These are phyloP conservation scores for Julus scanicus DNA, from an alignment of 2,888 invertebrate genomes.

Conservation along the genomic window DNA sequence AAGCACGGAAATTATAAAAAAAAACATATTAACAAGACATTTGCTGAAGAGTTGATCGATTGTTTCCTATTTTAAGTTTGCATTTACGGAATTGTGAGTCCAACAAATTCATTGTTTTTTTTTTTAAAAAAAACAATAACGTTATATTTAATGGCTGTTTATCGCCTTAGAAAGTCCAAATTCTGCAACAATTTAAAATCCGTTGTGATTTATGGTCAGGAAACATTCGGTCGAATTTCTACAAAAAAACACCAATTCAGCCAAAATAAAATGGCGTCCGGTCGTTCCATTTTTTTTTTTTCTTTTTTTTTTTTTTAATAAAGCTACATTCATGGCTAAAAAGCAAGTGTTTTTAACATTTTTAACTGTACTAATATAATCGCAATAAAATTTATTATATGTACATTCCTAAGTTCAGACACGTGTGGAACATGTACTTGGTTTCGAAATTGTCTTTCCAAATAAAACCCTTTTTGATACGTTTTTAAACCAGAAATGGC, in stretches of 20 bases:
- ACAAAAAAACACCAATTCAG: neutral
- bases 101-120: neutral
- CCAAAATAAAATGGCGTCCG: neutral
- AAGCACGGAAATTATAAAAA: neutral
- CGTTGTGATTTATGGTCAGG: neutral
- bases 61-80: neutral
- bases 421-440: neutral
- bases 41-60: neutral
- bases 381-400: slow-evolving; percentile 12
- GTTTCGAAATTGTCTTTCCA: neutral
- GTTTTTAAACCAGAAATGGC: slow-evolving; percentile 8
- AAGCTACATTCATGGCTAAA: neutral
- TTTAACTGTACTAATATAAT: slow-evolving; percentile 34
- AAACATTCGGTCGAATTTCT: neutral
- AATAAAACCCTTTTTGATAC: slow-evolving; percentile 13
- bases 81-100: neutral
- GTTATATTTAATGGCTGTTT: neutral
- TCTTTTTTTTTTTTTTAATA: neutral
- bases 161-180: neutral
- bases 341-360: neutral
- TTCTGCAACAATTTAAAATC: neutral
- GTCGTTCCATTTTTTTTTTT: neutral
- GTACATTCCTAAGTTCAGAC: neutral
- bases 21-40: neutral
- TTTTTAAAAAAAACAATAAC: neutral